Percentiles rank a stretch among this genome's conserved stretches.
Evolutionary conservation across 2,888 invertebrate genomes (phyloP).

Genomic region (Agrochola lychnidis): DNA sequence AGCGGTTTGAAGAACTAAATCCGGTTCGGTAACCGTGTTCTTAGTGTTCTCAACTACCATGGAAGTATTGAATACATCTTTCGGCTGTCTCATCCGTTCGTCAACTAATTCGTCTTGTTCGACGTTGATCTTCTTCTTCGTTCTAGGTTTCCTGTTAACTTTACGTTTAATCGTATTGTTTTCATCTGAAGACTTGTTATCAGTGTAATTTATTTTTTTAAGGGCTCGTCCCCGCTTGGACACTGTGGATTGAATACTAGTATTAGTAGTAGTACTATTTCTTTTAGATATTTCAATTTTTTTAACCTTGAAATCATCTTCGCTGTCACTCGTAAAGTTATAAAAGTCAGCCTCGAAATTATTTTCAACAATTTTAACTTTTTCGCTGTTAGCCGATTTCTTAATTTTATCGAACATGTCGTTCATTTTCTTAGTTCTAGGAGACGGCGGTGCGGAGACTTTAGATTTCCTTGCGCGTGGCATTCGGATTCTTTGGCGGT

Average conservation of each 20-base stretch:
- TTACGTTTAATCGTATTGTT: slow-evolving; percentile 62
- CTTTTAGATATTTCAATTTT: slow-evolving; percentile 70
- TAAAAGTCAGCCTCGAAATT: slow-evolving; percentile 72
- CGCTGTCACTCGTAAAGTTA: slow-evolving; percentile 84
- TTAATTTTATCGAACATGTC: slow-evolving; percentile 80
- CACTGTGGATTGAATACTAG: slow-evolving; percentile 66
- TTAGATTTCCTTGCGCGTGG: slow-evolving; percentile 68
- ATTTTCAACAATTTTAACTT: slow-evolving; percentile 71
- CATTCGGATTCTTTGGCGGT: slow-evolving; percentile 72
- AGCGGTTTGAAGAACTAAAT: slow-evolving; percentile 62
- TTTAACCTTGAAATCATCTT: slow-evolving; percentile 80
- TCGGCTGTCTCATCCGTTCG: slow-evolving; percentile 78
- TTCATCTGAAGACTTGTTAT: slow-evolving; percentile 68
- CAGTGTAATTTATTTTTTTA: slow-evolving; percentile 58
- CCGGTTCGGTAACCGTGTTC: slow-evolving; percentile 59
- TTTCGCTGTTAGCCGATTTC: slow-evolving; percentile 72
- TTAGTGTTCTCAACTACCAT: slow-evolving; percentile 66
- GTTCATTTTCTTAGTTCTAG: slow-evolving; percentile 75
- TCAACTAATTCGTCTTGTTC: slow-evolving; percentile 71
- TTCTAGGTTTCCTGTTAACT: slow-evolving; percentile 46
- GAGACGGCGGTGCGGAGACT: slow-evolving; percentile 68
- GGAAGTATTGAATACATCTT: slow-evolving; percentile 77
- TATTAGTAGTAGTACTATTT: slow-evolving; percentile 66
- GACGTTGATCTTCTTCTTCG: slow-evolving; percentile 52
- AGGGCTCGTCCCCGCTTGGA: slow-evolving; percentile 60